Base-by-base conservation (phyloP, 2,797 vertebrate genomes). In the Zenarchopterus dispar region DNA sequence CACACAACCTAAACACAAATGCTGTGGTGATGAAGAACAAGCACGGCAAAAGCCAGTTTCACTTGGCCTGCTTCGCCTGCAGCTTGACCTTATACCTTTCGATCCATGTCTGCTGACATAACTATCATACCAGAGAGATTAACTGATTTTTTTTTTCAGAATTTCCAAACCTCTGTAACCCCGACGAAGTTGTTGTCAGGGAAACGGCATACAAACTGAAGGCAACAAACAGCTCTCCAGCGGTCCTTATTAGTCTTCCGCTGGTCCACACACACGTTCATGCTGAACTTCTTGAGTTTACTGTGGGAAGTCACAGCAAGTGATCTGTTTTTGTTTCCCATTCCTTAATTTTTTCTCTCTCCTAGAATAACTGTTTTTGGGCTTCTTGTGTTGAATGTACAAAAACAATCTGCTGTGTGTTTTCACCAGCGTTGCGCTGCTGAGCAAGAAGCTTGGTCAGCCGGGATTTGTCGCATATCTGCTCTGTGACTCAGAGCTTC, bases 401-500 rank as follows among this genome's bases (percentile, higher is more conserved):
- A 36, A 36, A 8, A 6, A 11, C 11, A 15, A 39, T 15, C 11
- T 39, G 36, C 13, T 15, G 36, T 15, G 36, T 39, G 13, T 15
- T 39, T 13, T 39, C 36, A 16, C 13, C 13, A 13, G 36, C 45
- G 33, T 56, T 70, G 41, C 62, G 17, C 28, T 69, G 56, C 80
- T 61, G 58, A 84, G 57, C 67, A 62, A 76, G 39, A 70, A 49
- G 24, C 22, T 50, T 21, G 33, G 53, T 68, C 77, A 82, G 84
- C 83, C 86, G 81, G 82, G 64, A 73, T 74, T 62, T 70, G 84
- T 89, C 64, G 18, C 89, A 92, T 93, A 80, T 80, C 87, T 91
- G 74, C 1, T 24, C 46, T 31, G 81, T 93, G 91, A 93, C 85
- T 92, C 92, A 92, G 74, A 67, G 70, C 75, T 87, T 89, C 84